Base-by-base conservation (phyloP, 2,113 vertebrate genomes). In the Ophthalmolycus amberensis region DNA sequence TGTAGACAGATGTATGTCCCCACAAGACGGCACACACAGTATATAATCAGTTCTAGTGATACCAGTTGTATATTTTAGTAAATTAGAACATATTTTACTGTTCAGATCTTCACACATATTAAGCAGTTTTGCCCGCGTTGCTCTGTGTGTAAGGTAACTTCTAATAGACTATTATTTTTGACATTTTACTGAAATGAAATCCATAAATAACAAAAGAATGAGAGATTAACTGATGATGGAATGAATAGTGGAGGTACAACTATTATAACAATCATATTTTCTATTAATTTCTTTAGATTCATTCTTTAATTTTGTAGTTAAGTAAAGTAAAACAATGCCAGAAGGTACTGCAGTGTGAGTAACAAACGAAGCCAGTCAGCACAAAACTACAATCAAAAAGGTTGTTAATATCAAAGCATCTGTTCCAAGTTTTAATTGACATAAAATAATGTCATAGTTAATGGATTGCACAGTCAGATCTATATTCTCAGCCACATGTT, bases 391-490 rank as follows among this genome's bases (percentile, higher is more conserved):
- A 25, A 20, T 62, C 4, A 52, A 46, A 64, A 64, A 22, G n/a
- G 11, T n/a, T 56, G 29, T 46, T 62, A 27, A 62, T 7, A 44
- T 38, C 32, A 74, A 34, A 75, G 22, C 66, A 68, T 72, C 46
- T 77, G 72, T 60, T 73, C 15, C 7, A 79, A 66, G 71, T 37
- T 65, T 67, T 64, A 15, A 27, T 73, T 72, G 42, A 50, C 50
- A 37, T 29, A 22, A 56, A 42, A 48, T 38, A n/a, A 48, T 32
- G 50, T 73, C 32, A 62, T 50, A 73, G 75, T 67, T 56, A 70
- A 63, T 66, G 22, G 40, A 79, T 75, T 56, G 32, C n/a, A 50
- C 38, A 6, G 63, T 75, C 9, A 50, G 42, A 22, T 46, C 16
- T 58, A 54, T 70, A 54, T 73, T 60, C 0, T 20, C 4, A 42